Conservation (phyloP, 2,888 invertebrate species). For the Nudaria mundana region DNA sequence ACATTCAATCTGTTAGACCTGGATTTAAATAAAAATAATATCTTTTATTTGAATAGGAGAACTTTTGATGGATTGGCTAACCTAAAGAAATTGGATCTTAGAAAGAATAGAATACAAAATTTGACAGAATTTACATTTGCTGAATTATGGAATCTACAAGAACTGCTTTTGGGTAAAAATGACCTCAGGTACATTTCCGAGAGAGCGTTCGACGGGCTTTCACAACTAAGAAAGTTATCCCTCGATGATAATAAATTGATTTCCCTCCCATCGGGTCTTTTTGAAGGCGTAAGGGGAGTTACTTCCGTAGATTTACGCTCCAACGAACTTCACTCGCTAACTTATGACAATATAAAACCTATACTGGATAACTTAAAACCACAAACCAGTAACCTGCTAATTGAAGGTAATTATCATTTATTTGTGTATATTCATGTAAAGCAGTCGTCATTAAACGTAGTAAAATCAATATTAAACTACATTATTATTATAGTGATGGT, state of each 20-base stretch:
- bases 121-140: conserved; percentile 90
- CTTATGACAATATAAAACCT: conserved; percentile 88
- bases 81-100: conserved; percentile 87
- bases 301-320: conserved; percentile 88
- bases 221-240: conserved; percentile 85
- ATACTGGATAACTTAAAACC: conserved; percentile 90
- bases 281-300: conserved; percentile 87
- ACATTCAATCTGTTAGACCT: conserved; percentile 88
- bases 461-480: no score
- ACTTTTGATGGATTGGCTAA: conserved; percentile 89
- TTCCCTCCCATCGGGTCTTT: conserved; percentile 85
- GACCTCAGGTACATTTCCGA: conserved; percentile 87
- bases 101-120: conserved; percentile 87
- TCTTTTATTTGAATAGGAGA: conserved; percentile 87
- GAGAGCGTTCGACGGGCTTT: conserved; percentile 88
- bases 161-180: conserved; percentile 86
- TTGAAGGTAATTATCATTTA: conserved; percentile 90
- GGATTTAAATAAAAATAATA: conserved; percentile 89
- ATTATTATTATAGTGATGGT: no score
- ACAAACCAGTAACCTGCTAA: conserved; percentile 86
- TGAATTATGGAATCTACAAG: conserved; percentile 87
- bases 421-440: no score
- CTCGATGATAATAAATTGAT: conserved; percentile 89
- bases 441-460: conserved; percentile 64
- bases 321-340: conserved; percentile 88